These are phyloP conservation scores for Meda fulgida DNA, from an alignment of 2,797 vertebrate genomes.

Conservation along the genomic window DNA sequence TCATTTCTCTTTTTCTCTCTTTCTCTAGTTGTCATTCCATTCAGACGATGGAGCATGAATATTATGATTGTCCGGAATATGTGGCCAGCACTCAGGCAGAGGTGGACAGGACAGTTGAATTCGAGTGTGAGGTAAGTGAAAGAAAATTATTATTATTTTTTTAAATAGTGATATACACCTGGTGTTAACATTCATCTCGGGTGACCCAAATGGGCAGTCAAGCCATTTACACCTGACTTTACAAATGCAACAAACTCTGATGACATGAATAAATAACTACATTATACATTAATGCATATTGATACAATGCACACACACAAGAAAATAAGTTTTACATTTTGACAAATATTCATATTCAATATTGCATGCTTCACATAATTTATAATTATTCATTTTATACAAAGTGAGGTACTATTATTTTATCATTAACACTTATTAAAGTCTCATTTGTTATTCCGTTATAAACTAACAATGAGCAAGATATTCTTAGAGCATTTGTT, in stretches of 20 bases:
- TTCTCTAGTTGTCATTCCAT: conserved; percentile 90
- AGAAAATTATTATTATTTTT: conserved; percentile 56
- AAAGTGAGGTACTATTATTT: neutral
- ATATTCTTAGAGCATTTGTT: too few species aligned
- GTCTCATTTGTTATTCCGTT: too few species aligned
- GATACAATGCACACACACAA: neutral
- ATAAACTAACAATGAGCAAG: too few species aligned
- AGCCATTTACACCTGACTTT: neutral
- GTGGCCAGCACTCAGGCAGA: conserved; percentile 86
- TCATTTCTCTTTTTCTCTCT: conserved; percentile 2
- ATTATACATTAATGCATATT: neutral
- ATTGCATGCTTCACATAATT: neutral
- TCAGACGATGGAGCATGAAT: conserved; percentile 92
- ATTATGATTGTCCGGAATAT: conserved; percentile 93
- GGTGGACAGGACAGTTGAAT: conserved; percentile 88
- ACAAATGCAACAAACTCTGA: neutral
- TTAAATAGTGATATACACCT: neutral
- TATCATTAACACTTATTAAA: neutral
- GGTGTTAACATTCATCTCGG: neutral
- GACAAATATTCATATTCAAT: neutral
- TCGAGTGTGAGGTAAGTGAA: conserved; percentile 92
- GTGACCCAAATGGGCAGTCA: neutral
- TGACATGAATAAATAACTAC: neutral
- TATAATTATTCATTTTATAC: neutral
- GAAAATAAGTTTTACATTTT: neutral